These are phyloP conservation scores for Leptobrachium ailaonicum DNA, from an alignment of 2,113 vertebrate species.

Conservation along the genomic window DNA sequence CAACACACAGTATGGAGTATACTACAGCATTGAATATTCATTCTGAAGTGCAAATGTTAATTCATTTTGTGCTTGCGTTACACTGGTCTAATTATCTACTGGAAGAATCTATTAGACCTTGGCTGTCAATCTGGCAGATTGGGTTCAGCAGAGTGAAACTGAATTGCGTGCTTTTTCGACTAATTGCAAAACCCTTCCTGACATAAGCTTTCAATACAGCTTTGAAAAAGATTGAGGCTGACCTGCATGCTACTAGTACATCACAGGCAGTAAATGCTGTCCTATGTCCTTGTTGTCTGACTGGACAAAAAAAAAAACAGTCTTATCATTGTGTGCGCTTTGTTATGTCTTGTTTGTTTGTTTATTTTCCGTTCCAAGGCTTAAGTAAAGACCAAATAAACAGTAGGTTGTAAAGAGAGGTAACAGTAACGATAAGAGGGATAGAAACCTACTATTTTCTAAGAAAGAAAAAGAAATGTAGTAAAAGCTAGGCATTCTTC, in stretches of 20 bases:
- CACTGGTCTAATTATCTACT: conserved; percentile 59
- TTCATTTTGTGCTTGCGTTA: conserved; percentile 58
- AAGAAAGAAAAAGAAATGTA: too few species aligned
- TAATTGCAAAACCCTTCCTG: conserved; percentile 57
- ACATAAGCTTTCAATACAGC: conserved; percentile 53
- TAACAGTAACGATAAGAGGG: neutral
- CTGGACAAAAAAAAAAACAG: neutral
- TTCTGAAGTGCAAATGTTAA: conserved; percentile 57
- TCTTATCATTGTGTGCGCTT: neutral
- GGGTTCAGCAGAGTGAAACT: conserved; percentile 58
- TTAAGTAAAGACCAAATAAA: neutral
- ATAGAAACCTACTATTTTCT: too few species aligned
- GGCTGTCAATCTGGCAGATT: conserved; percentile 55
- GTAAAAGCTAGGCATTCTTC: too few species aligned
- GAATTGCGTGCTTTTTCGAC: conserved; percentile 51
- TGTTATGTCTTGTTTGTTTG: neutral
- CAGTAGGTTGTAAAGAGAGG: neutral
- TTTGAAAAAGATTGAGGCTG: conserved; percentile 19
- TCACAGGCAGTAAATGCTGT: neutral
- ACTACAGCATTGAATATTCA: conserved; percentile 56
- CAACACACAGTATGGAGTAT: conserved; percentile 50
- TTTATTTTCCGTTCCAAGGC: neutral
- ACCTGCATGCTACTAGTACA: conserved; percentile 8
- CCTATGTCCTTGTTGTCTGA: conserved; percentile 1
- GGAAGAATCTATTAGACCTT: conserved; percentile 57